A percentile compares a stretch with the other conserved stretches of the same genome.
Conservation (phyloP, 2,797 vertebrate genomes). For the Acrossocheilus fasciatus region DNA sequence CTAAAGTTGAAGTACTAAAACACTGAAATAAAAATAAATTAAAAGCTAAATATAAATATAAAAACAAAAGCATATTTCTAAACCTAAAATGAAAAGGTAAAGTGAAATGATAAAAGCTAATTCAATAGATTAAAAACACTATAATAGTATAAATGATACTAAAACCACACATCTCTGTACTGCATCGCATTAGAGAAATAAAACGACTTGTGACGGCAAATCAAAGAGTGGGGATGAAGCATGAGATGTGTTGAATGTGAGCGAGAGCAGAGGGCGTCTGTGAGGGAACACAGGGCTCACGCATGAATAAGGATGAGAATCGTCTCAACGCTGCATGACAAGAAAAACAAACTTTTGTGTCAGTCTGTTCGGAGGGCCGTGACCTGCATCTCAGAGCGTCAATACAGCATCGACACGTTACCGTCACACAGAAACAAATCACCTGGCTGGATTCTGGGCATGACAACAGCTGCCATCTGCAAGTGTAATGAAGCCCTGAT, state of each 20-base stretch:
- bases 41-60: too few species aligned
- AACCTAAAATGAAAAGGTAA: too few species aligned
- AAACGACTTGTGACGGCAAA: background rate
- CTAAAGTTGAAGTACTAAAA: too few species aligned
- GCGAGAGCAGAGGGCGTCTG: conserved; percentile 2
- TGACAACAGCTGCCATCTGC: conserved; percentile 47
- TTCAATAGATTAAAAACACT: background rate
- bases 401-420: conserved; percentile 28
- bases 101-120: background rate
- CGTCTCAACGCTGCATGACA: background rate
- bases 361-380: background rate
- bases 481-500: conserved; percentile 30
- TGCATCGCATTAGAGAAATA: background rate
- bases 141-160: background rate
- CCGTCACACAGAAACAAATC: background rate
- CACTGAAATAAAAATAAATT: too few species aligned
- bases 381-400: conserved; percentile 14
- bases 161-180: background rate
- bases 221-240: background rate
- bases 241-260: conserved; percentile 1
- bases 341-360: conserved; percentile 7
- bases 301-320: background rate
- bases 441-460: conserved; percentile 3
- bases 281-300: background rate
- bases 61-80: too few species aligned